Evolutionary conservation across 2,888 invertebrate genomes (phyloP), one percentile per base, ranked within the genome.

Genomic region (Tigriopus californicus): DNA sequence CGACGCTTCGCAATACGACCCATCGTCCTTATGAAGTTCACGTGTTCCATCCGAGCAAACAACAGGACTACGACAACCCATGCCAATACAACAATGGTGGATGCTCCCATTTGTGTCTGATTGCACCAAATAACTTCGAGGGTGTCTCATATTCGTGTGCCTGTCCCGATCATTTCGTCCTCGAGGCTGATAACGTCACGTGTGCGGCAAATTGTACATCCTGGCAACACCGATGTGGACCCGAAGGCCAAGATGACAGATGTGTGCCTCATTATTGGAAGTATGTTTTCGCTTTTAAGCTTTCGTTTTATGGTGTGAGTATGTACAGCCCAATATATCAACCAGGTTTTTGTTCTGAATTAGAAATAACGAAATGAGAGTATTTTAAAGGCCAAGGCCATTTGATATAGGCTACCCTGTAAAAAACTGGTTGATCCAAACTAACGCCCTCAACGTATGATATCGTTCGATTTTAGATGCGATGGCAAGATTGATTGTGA

Each of bases 1-100:
- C 76, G 55, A 73, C 84, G 1, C 73, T 95, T 1, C 73, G 90
- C 57, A 94, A 92, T 66, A 89, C 90, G 0, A 94, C 94, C 0
- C 95, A 95, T 69, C 78, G 92, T 57, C 94, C 95, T 0, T 92
- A 91, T 70, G 94, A 94, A 67, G 79, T 95, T 63, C 90, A 92
- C 68, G 78, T 89, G 11, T 89, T 87, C 66, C 97, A 97, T 72
- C 86, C 87, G 0, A 72, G 94, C 49, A 74, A 87, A 58, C 95
- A 95, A 68, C 71, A 87, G 42, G 79, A 84, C 0, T 89, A 85
- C 67, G 74, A 77, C 1, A 92, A 95, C 73, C 95, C 97, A 0
- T 98, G 97, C 68, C 87, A 84, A 1, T 75, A 75, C 1, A 84
- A 89, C 68, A 97, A 98, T 68, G 95, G 94, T 22, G 91, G 90